Conservation (phyloP, 2,888 invertebrate genomes). For the Temnothorax rugatulus region DNA sequence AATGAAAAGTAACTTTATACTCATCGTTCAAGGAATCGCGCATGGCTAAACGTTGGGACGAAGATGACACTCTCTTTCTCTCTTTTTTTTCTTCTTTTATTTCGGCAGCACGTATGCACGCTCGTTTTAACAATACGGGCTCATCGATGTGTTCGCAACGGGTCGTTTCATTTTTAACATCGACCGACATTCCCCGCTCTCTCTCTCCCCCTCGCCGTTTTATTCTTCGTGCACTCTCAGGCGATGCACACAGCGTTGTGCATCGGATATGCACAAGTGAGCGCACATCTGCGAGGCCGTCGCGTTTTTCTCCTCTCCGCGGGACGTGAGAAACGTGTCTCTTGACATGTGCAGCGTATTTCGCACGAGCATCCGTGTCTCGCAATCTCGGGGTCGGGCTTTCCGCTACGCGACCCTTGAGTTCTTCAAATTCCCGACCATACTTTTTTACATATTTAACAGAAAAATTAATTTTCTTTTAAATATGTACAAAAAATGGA, state of each 20-base stretch:
- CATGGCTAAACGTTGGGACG: background rate
- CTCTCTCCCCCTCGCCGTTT: conserved; percentile 14
- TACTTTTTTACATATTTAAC: background rate
- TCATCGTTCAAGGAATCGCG: background rate
- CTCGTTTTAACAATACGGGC: conserved; percentile 45
- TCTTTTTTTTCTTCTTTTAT: conserved; percentile 17
- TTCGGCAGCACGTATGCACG: conserved; percentile 34
- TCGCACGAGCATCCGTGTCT: background rate
- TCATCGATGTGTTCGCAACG: conserved; percentile 53
- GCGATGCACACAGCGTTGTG: conserved; percentile 21
- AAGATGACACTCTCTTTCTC: background rate
- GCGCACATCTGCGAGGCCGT: conserved; percentile 54
- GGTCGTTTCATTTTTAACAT: conserved; percentile 63
- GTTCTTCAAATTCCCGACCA: background rate
- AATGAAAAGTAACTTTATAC: conserved; percentile 49
- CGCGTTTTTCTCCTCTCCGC: conserved; percentile 19
- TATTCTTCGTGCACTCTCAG: conserved; percentile 39
- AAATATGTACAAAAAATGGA: too few relatives aligned
- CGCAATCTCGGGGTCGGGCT: background rate
- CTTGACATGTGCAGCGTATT: conserved; percentile 20
- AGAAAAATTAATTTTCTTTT: background rate
- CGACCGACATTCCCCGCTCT: background rate
- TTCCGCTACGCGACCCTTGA: background rate
- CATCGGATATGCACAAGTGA: conserved; percentile 56
- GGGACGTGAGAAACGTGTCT: conserved; percentile 43